Conservation (phyloP, 2,888 invertebrate genomes). For the Stegophylla sp. region DNA sequence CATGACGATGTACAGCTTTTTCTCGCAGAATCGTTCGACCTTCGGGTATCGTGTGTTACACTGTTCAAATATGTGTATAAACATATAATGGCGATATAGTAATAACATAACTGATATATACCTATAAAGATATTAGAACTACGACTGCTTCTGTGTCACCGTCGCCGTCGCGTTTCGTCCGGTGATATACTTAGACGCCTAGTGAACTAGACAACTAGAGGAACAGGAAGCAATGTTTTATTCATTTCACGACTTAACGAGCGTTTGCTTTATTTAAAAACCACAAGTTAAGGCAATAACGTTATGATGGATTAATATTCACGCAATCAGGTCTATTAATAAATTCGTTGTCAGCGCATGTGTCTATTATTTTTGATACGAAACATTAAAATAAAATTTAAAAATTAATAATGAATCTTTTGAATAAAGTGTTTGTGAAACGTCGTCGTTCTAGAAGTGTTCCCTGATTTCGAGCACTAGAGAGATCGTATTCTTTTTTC, state of each 20-base stretch:
- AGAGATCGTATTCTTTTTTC: neutral
- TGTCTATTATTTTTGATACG: neutral
- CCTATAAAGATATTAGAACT: constrained; percentile 18
- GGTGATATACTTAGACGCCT: constrained; percentile 2
- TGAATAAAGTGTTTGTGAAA: neutral
- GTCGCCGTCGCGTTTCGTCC: too few relatives aligned
- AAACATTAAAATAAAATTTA: neutral
- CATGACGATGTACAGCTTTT: too few relatives aligned
- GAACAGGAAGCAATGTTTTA: constrained; percentile 32
- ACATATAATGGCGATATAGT: too few relatives aligned
- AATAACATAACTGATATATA: neutral
- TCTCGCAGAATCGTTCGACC: too few relatives aligned
- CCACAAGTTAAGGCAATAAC: neutral
- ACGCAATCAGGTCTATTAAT: neutral
- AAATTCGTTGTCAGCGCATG: neutral
- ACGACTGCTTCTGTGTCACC: too few relatives aligned
- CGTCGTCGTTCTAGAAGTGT: neutral
- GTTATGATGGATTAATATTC: constrained; percentile 7
- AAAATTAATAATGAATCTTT: neutral
- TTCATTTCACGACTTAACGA: neutral
- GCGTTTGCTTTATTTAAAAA: neutral
- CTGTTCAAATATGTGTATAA: neutral
- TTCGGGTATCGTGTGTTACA: neutral
- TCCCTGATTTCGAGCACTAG: too few relatives aligned
- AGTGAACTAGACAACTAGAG: constrained; percentile 16